Conservation (phyloP, 2,797 vertebrate species). For the Malurus leucopterus region DNA sequence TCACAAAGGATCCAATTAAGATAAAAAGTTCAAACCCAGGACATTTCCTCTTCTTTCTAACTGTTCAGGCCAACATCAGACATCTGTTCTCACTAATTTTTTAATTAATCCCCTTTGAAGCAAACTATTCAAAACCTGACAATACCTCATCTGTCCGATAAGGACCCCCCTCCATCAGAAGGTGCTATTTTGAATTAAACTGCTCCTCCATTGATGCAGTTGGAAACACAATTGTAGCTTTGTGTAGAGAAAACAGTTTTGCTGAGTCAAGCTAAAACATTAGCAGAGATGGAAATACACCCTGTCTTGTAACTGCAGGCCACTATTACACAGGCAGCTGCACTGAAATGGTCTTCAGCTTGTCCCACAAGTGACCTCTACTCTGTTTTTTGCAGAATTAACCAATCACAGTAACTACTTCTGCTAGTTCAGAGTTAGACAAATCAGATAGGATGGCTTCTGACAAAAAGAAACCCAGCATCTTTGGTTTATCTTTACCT, state of each 20-base stretch:
- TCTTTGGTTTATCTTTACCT: not conserved
- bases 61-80: not conserved
- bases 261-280: constrained; percentile 5
- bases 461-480: not conserved
- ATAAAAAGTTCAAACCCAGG: constrained; percentile 28
- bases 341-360: not conserved
- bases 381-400: not conserved
- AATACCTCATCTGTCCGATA: not conserved
- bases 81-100: not conserved
- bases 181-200: not conserved
- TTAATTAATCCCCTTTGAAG: not conserved
- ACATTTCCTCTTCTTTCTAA: not conserved
- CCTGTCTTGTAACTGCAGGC: not conserved
- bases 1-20: constrained; percentile 33
- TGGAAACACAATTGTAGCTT: not conserved
- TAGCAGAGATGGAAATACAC: not conserved
- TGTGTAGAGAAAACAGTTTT: not conserved
- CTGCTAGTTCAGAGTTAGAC: not conserved
- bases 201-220: not conserved
- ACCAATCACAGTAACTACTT: not conserved
- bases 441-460: not conserved
- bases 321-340: constrained; percentile 28
- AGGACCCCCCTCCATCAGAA: not conserved
- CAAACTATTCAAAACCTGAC: not conserved
- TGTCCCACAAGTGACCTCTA: constrained; percentile 32